Base-by-base conservation (phyloP, 2,888 invertebrate species). In the Pteria penguin region DNA sequence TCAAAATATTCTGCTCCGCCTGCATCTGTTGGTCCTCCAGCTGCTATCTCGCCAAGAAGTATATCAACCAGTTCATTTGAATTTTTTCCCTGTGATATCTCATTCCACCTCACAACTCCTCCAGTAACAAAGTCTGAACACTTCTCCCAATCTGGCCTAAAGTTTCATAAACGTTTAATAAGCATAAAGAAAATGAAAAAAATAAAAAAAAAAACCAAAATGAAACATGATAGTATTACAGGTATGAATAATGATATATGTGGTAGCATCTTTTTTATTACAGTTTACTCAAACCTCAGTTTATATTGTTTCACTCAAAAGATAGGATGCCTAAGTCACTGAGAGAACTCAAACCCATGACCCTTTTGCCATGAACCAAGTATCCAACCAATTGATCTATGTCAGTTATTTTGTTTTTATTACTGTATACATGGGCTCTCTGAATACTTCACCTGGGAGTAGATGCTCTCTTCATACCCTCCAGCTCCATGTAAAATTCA, bases 131-230 rank as follows among this genome's bases (percentile, higher is more conserved):
- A 82, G 71, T 91, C 91, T 29, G 89, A 89, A 86, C 90, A 90
- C 75, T 87, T 86, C 55, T 89, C 88, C 92, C 92, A 92, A 72
- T 90, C 87, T 11, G 91, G 91, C 77, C 91, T 91, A 80, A 4
- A 75, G 33, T 58, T 32, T n/a, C n/a, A n/a, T n/a, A n/a, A n/a
- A n/a, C n/a, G n/a, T n/a, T n/a, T n/a, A n/a, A n/a, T n/a, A n/a
- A n/a, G n/a, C n/a, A n/a, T n/a, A n/a, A n/a, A n/a, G n/a, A 3
- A 5, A 24, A 0, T n/a, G 36, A 45, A 22, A 36, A 45, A 60
- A 14, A 29, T 31, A 31, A 18, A 27, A 1, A 2, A 57, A 11
- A 2, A 57, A 11, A 14, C 27, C 11, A 3, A 57, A 57, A 22
- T 24, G 11, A 55, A n/a, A 57, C 57, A 57, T 57, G 11, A n/a